A percentile compares a stretch with the other conserved stretches of the same genome.
Conservation (phyloP, 2,888 invertebrate genomes). For the Cheilosia grossa region DNA sequence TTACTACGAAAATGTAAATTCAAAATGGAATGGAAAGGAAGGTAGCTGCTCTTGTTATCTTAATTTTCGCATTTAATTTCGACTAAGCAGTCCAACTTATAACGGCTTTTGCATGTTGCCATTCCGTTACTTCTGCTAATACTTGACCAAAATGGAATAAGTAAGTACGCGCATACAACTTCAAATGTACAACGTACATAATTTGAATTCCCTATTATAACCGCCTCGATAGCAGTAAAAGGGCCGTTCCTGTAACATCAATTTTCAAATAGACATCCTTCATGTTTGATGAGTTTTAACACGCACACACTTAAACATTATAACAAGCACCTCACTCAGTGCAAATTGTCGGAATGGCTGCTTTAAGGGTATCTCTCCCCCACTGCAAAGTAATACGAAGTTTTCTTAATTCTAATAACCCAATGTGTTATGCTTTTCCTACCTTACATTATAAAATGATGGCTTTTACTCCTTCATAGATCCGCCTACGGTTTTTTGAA, state of each 20-base stretch:
- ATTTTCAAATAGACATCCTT: background rate
- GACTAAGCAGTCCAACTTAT: background rate
- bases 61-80: slow-evolving; percentile 34
- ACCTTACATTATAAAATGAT: slow-evolving; percentile 37
- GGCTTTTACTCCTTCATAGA: slow-evolving; percentile 17
- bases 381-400: background rate
- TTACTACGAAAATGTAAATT: slow-evolving; percentile 66
- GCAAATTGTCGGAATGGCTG: slow-evolving; percentile 5
- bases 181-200: slow-evolving; percentile 20
- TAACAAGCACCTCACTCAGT: slow-evolving; percentile 3
- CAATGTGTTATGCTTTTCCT: slow-evolving; percentile 31
- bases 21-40: slow-evolving; percentile 46
- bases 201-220: slow-evolving; percentile 17
- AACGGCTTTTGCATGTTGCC: slow-evolving; percentile 19
- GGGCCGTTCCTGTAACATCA: background rate
- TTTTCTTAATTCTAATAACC: slow-evolving; percentile 36
- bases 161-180: slow-evolving; percentile 13
- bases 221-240: slow-evolving; percentile 12
- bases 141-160: slow-evolving; percentile 20
- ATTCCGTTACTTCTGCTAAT: slow-evolving; percentile 9
- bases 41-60: slow-evolving; percentile 33
- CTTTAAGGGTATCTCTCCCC: background rate
- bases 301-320: background rate
- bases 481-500: slow-evolving; percentile 26
- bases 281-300: background rate